Base-by-base conservation (phyloP, 2,797 vertebrate species). In the Anabacerthia variegaticeps region DNA sequence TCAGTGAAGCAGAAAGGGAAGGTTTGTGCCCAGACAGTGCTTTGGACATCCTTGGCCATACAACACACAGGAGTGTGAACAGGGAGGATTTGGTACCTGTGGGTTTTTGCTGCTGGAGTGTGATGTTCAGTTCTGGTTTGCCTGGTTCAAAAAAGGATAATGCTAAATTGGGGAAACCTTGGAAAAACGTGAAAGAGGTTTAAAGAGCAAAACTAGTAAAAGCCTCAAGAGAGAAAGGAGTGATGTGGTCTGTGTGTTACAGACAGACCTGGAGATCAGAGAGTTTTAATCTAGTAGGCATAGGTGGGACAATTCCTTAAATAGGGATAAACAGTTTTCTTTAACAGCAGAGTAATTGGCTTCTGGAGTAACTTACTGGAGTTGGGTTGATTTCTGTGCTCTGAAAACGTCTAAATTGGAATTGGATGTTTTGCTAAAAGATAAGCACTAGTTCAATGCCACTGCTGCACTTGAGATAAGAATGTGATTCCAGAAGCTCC, bases 401-500 rank as follows among this genome's bases (percentile, higher is more conserved):
- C 28, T 62, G 91, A 82, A 73, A 73, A 71, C 61, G 86, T 87
- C 72, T 73, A 58, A 80, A 73, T 85, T 85, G 67, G 66, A 84
- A 73, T 89, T 69, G 63, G 63, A 62, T 87, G 32, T 58, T 82
- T 90, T 94, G 43, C 75, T 89, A 58, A 85, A 95, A 91, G 68
- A 88, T 77, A 71, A 85, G n/a, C 71, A 86, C 15, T 71, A 56
- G 63, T 63, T 85, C 91, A 77, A 4, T 73, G 77, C 48, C 39
- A 14, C 71, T 82, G 75, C 72, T 92, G 61, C 80, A 34, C 86
- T 67, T 81, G 59, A 91, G 78, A n/a, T 77, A 87, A 85, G 48
- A 74, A 36, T 28, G 66, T 36, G 85, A 63, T 54, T 86, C 28
- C 62, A 82, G 93, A 61, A 63, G 14, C 54, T 91, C 59, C 44